Evolutionary conservation across 2,888 invertebrate genomes (phyloP).

Genomic region (Chironomus riparius): DNA sequence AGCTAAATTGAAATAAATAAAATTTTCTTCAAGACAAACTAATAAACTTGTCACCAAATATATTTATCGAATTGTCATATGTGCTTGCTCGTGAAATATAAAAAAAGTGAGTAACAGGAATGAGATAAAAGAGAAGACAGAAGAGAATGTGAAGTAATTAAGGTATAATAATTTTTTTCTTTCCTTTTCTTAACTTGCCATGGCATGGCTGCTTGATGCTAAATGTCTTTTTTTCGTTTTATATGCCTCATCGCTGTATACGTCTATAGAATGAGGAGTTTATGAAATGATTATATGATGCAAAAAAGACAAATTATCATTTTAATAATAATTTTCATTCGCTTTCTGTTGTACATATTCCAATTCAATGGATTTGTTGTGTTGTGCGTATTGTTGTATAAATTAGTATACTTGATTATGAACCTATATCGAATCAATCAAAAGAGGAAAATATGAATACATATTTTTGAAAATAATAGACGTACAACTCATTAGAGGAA

Average conservation of each 20-base stretch:
- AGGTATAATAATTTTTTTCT: conserved; percentile 18
- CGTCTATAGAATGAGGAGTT: background rate
- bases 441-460: background rate
- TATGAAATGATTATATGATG: background rate
- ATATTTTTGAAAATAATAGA: background rate
- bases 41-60: conserved; percentile 28
- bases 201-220: background rate
- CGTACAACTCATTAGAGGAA: conserved; percentile 20
- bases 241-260: background rate
- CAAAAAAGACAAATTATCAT: background rate
- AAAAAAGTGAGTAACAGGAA: background rate
- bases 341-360: too few species aligned
- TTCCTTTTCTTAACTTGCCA: background rate
- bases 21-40: conserved; percentile 24
- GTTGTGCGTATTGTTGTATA: too few species aligned
- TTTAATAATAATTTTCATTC: background rate
- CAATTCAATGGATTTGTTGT: background rate
- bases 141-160: conserved; percentile 24
- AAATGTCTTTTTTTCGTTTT: too few species aligned
- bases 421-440: background rate
- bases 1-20: conserved; percentile 21
- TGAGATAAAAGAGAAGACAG: conserved; percentile 18
- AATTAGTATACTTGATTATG: background rate
- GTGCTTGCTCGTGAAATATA: background rate
- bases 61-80: conserved; percentile 25